phyloP scores from a whole-genome alignment of 2,797 vertebrate species.

The Triplophysa bombifrons region DNA sequence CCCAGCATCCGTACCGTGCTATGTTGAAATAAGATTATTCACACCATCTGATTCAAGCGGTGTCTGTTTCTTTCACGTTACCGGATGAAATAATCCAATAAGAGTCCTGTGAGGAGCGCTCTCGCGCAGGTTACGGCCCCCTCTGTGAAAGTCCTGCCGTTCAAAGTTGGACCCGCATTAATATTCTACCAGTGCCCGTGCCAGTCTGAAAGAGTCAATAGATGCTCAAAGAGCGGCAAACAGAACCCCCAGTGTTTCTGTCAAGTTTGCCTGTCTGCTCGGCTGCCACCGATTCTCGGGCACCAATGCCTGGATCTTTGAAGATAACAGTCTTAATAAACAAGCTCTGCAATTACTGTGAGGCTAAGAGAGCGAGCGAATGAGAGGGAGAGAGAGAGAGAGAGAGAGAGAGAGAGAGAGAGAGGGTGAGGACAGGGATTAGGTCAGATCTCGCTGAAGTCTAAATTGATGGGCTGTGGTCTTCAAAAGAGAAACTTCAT shows the following conservation, averaged over 20 bases:
- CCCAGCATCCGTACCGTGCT: conserved; percentile 57
- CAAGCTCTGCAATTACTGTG: conserved; percentile 82
- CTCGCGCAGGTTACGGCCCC: conserved; percentile 67
- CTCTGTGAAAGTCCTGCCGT: conserved; percentile 53
- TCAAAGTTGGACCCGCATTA: conserved; percentile 73
- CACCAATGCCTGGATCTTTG: conserved; percentile 81
- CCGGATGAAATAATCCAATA: conserved; percentile 58
- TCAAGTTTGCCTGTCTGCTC: conserved; percentile 70
- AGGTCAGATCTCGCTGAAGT: conserved; percentile 76
- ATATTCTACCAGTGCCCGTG: conserved; percentile 69
- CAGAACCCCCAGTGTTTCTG: conserved; percentile 74
- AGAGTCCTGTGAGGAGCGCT: conserved; percentile 63
- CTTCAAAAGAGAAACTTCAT: conserved; percentile 74
- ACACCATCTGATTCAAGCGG: conserved; percentile 62
- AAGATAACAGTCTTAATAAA: conserved; percentile 83
- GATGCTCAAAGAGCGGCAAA: conserved; percentile 56
- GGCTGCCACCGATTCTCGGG: conserved; percentile 68
- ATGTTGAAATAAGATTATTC: conserved; percentile 73
- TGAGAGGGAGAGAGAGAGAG: conserved; percentile 14
- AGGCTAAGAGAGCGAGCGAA: conserved; percentile 58
- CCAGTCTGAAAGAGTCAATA: conserved; percentile 54
- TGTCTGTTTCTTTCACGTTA: conserved; percentile 60
- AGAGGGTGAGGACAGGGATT: conserved; percentile 64
- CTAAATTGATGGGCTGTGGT: conserved; percentile 74
- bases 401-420: conserved; percentile 27